A percentile compares a stretch with the other conserved stretches of the same genome.
phyloP scores from a whole-genome alignment of 92 coral and sea anemone species.

The Epizoanthus rinbou region DNA sequence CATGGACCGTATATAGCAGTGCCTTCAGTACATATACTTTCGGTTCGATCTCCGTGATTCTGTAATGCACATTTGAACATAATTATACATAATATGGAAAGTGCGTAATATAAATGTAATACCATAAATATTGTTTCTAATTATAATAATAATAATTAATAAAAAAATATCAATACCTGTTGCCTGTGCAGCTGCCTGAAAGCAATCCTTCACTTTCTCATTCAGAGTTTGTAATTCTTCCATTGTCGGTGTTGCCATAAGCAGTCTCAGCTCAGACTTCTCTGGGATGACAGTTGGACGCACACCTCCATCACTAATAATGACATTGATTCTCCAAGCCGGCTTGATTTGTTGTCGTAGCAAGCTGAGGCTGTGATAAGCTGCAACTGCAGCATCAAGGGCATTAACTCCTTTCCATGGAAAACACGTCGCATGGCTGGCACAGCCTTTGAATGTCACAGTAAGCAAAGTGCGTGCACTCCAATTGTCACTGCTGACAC shows the following conservation, averaged over 20 bases:
- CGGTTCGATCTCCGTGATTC: no score
- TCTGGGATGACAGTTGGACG: conserved; percentile 55
- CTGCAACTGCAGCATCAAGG: conserved; percentile 51
- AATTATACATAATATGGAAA: no score
- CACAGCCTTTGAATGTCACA: conserved; percentile 46
- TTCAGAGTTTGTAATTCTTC: conserved; percentile 28
- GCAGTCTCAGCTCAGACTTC: conserved; percentile 34
- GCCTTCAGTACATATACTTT: no score
- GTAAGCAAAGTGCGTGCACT: conserved; percentile 13
- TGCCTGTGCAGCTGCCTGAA: conserved; percentile 54
- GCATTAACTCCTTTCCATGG: conserved; percentile 63
- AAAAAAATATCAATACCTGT: conserved; percentile 22
- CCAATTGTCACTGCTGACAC: not conserved
- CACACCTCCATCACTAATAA: conserved; percentile 50
- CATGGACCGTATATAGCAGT: no score
- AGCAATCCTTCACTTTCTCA: conserved; percentile 52
- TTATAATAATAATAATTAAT: no score
- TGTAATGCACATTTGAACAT: no score
- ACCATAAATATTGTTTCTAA: no score
- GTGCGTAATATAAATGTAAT: no score
- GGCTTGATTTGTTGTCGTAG: conserved; percentile 61
- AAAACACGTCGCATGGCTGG: conserved; percentile 54
- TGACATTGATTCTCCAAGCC: conserved; percentile 47
- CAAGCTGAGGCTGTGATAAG: conserved; percentile 42
- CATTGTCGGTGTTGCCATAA: conserved; percentile 45